Evolutionary conservation across 2,888 invertebrate genomes (phyloP), one percentile per base, ranked within the genome.

Genomic region (Selenia dentaria): DNA sequence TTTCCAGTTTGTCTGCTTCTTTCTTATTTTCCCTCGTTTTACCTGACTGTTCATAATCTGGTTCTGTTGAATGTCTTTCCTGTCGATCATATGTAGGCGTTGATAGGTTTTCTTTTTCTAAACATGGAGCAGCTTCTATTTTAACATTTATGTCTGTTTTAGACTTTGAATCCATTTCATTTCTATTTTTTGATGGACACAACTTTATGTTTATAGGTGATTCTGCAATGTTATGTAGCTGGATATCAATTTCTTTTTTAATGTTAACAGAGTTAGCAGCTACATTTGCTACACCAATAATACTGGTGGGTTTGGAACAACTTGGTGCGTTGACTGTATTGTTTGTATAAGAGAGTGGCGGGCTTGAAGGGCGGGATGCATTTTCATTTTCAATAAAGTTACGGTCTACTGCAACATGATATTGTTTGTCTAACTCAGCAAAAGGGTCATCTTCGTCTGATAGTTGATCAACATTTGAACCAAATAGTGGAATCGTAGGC

Each of bases 321-420:
- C 40, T 36, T 34, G 70, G 64, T 16, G 62, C 42, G 32, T 47
- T 52, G 24, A 39, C 51, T 35, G 31, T 56, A 20, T 28, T 42
- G 24, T 37, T 48, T 13, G 6, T 14, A n/a, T 11, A 39, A 4
- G 31, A 26, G 2, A 20, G 34, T 26, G 12, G 16, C 0, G 46
- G 47, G 9, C 47, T 48, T 18, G 47, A 8, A 8, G 47, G 24
- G 1, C 41, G 22, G 2, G 47, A 48, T 8, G 33, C 40, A 58
- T 77, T 73, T 59, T 86, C 82, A 51, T 62, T 67, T 52, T 74
- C 78, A 51, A 88, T 77, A 52, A 87, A 88, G 50, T 74, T 83
- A 52, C 73, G 86, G 54, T 89, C 89, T n/a, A 90, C 89, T 41
- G 79, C 83, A 16, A 90, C 88, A 80, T 89, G 90, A 56, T 90